Evolutionary conservation across 2,888 invertebrate species (phyloP), one percentile per base, ranked within the genome.

Genomic region (Trachelus iudaicus): DNA sequence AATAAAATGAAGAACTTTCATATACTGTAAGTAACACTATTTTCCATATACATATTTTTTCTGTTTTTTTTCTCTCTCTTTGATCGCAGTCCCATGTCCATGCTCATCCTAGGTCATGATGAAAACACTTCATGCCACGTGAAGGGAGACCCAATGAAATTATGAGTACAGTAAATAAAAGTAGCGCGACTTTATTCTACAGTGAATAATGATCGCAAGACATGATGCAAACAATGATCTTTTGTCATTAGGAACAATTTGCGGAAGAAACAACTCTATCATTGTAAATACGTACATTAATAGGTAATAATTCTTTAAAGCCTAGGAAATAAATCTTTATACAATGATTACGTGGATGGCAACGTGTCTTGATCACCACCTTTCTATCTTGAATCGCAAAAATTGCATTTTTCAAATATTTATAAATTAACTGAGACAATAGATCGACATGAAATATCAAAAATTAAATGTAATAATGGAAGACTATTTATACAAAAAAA

Each of bases 341-440:
- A 82, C 83, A 81, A 79, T 77, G 69, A 76, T 80, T 77, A 77
- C 81, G 76, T 81, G 81, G 83, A 83, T 83, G 83, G 79, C 77
- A 83, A 76, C 78, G 77, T 81, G 80, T 80, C 81, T 81, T 76
- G 79, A 83, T 83, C 75, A 77, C 79, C 79, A 84, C 73, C 56
- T 56, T 79, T 75, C 30, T 74, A 81, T 79, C 76, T 81, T 80
- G 76, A 79, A 83, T 81, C 79, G 82, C 81, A 82, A 81, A 79
- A 76, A 82, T 73, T 79, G 75, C 75, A 79, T 78, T 81, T 78
- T 56, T 56, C 56, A 56, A 23, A 23, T 56, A 56, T 56, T 23
- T 9, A 56, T 56, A 56, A 56, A 56, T 56, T 56, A 56, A 56
- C 23, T 56, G 23, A 23, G 9, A 56, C 23, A 56, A 56, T 56